A percentile compares a stretch with the other conserved stretches of the same genome.
Conservation (phyloP, 2,113 vertebrate species). For the Melanerpes aurifrons region DNA sequence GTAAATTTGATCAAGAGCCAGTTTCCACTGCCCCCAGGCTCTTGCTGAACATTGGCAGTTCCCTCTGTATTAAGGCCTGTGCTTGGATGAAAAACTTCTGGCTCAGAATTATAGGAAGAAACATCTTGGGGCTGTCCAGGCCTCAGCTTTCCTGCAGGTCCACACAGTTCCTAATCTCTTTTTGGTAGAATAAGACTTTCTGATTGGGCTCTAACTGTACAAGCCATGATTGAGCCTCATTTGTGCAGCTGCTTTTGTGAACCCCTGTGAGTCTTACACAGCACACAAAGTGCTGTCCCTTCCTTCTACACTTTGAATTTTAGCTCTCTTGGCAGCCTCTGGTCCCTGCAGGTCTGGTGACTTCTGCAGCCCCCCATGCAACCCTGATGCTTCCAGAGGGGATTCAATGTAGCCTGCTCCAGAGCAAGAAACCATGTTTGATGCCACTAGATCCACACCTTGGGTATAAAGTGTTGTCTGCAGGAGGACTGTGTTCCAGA, state of each 20-base stretch:
- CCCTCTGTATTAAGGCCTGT: not conserved
- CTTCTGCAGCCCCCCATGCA: not conserved
- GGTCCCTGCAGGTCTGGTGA: not conserved
- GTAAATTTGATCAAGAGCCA: not conserved
- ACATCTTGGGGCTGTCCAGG: not conserved
- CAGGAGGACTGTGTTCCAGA: not conserved
- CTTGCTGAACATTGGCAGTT: not conserved
- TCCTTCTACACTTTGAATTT: not conserved
- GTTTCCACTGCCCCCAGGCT: not conserved
- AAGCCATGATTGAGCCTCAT: not conserved
- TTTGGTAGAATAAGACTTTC: not conserved
- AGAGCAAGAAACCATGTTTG: not conserved
- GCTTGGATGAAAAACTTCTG: not conserved
- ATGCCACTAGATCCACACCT: not conserved
- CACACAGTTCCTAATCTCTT: not conserved
- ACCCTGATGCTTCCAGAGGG: not conserved
- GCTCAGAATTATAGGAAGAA: not conserved
- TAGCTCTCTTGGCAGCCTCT: not conserved
- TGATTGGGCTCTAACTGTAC: not conserved
- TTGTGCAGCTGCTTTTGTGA: not conserved
- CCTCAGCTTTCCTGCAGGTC: not conserved
- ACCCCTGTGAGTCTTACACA: not conserved
- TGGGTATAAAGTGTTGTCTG: not conserved
- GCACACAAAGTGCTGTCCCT: not conserved
- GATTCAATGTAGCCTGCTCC: not conserved